Percentiles rank a stretch among this genome's conserved stretches.
Evolutionary conservation across 1,140 invertebrate species (phyloP).

Genomic region (Musca domestica): DNA sequence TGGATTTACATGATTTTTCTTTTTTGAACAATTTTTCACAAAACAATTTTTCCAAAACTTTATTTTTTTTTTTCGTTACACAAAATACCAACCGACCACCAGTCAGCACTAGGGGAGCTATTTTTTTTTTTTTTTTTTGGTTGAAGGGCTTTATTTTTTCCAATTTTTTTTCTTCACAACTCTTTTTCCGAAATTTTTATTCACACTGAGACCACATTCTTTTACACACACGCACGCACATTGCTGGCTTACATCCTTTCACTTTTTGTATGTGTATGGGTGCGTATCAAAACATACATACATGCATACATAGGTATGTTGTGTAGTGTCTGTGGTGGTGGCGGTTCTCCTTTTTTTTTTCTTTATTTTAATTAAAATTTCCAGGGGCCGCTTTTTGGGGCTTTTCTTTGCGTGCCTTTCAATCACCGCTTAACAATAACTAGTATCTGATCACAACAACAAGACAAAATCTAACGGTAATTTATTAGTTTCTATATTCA

Average conservation of each 20-base stretch:
- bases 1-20: not conserved
- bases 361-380: no score
- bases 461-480: constrained; percentile 15
- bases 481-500: not conserved
- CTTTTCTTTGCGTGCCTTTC: not conserved
- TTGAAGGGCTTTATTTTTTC: not conserved
- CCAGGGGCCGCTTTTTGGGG: no score
- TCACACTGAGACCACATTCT: no score
- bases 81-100: constrained; percentile 13
- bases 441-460: not conserved
- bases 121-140: not conserved
- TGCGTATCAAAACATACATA: no score
- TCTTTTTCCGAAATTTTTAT: no score
- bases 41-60: not conserved
- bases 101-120: constrained; percentile 6
- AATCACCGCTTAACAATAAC: not conserved
- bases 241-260: no score
- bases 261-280: no score
- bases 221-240: no score
- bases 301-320: not conserved
- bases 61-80: not conserved
- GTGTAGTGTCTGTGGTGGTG: constrained; percentile 14
- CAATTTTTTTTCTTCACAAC: not conserved
- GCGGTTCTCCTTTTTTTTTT: not conserved
- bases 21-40: not conserved